Percentiles rank a stretch among this genome's conserved stretches.
phyloP scores from a whole-genome alignment of 2,888 invertebrate species.

The Caenorhabditis virilis region DNA sequence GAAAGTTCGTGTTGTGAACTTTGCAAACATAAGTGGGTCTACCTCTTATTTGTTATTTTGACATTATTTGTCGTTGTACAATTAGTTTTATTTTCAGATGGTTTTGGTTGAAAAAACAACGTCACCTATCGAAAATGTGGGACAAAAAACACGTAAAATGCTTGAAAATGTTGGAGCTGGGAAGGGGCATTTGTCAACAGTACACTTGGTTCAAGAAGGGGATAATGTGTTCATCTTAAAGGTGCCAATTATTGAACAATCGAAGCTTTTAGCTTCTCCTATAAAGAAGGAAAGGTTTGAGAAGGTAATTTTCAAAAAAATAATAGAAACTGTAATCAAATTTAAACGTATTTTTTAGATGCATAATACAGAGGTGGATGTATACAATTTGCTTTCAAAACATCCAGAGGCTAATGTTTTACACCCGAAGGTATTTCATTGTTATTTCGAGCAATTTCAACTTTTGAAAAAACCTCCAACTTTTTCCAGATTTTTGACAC shows the following conservation, averaged over 20 bases:
- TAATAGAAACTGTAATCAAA: neutral
- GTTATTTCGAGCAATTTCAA: neutral
- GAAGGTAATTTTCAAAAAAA: neutral
- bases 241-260: neutral
- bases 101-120: too few relatives aligned
- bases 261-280: neutral
- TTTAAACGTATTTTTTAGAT: neutral
- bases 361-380: constrained; percentile 27
- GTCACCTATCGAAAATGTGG: too few relatives aligned
- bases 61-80: too few relatives aligned
- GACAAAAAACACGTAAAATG: too few relatives aligned
- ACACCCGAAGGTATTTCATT: neutral
- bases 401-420: neutral
- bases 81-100: too few relatives aligned
- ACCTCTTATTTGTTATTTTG: too few relatives aligned
- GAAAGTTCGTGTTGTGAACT: too few relatives aligned
- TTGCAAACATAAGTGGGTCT: too few relatives aligned
- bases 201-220: neutral
- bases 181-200: constrained; percentile 10
- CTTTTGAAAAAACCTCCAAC: neutral
- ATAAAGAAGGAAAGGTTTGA: constrained; percentile 13
- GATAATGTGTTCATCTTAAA: neutral
- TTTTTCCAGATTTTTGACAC: constrained; percentile 11
- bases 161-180: constrained; percentile 24
- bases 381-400: constrained; percentile 15